Evolutionary conservation across 2,888 invertebrate species (phyloP), one percentile per base, ranked within the genome.

Genomic region (Troilus luridus): DNA sequence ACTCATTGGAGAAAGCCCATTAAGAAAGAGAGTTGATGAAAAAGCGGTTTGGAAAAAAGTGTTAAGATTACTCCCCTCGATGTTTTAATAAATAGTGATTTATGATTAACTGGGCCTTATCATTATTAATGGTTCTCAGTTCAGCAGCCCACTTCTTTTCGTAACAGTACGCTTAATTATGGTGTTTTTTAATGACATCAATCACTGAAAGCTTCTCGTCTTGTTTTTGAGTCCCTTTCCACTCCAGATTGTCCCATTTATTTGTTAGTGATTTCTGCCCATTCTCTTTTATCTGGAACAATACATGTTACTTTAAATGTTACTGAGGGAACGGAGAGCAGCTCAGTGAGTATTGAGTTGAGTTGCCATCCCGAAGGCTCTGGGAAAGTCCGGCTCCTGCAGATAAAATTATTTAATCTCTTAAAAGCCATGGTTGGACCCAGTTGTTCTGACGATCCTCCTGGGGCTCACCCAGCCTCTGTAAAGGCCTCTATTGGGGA

Each of bases 61-160:
- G 19, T 77, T 41, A 41, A 77, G 72, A 41, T 41, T 77, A 17
- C 72, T n/a, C 56, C 10, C 56, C 21, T 56, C 56, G 54, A 85
- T 54, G 56, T 85, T 85, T 85, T 85, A 85, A 85, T 85, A 85
- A 85, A 85, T 58, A 85, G n/a, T 85, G 85, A 85, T 85, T 85
- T 56, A 85, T 85, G 54, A 85, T 85, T 85, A 56, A 85, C 56
- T 85, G 56, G 56, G n/a, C 14, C 56, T 85, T 85, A 85, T 85
- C 85, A 85, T 85, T 58, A 85, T 56, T 85, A 56, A 85, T 58
- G 85, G 56, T 56, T 56, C 54, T n/a, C 85, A 85, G 56, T 85
- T 85, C 85, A 85, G n/a, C 85, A 85, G 56, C 85, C n/a, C 21
- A 9, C 81, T 58, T 54, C 56, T 56, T 85, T 85, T 85, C 85